phyloP scores from a whole-genome alignment of 2,888 invertebrate species.

The Campoplex capitator region DNA sequence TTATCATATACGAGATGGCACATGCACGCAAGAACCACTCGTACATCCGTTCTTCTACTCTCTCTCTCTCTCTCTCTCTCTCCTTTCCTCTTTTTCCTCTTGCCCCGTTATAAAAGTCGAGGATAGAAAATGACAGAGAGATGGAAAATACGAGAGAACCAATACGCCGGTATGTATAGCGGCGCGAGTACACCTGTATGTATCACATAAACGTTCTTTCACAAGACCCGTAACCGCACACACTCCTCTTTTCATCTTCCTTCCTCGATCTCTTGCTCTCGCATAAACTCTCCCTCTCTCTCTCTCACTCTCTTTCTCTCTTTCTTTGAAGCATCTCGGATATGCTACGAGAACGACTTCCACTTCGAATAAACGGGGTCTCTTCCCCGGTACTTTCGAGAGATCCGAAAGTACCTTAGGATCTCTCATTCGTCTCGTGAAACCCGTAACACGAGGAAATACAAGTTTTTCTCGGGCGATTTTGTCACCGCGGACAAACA shows the following conservation, averaged over 20 bases:
- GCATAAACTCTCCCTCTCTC: slow-evolving; percentile 17
- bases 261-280: neutral
- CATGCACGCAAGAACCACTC: slow-evolving; percentile 1
- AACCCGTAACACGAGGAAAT: slow-evolving; percentile 63
- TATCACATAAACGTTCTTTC: slow-evolving; percentile 18
- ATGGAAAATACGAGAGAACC: neutral
- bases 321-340: slow-evolving; percentile 23
- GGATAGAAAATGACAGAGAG: slow-evolving; percentile 12
- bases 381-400: slow-evolving; percentile 62
- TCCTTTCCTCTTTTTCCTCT: slow-evolving; percentile 7
- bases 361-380: slow-evolving; percentile 63
- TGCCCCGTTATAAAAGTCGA: slow-evolving; percentile 30
- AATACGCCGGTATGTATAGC: neutral
- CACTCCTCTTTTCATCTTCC: neutral
- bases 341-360: slow-evolving; percentile 50
- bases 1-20: neutral
- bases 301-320: slow-evolving; percentile 33
- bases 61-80: slow-evolving; percentile 32
- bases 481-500: neutral
- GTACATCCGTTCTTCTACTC: slow-evolving; percentile 47
- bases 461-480: neutral
- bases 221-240: neutral
- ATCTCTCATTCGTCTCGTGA: slow-evolving; percentile 62
- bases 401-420: slow-evolving; percentile 60
- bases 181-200: neutral